Percentiles rank a stretch among this genome's conserved stretches.
Evolutionary conservation across 2,797 vertebrate species (phyloP).

Genomic region (Argya squamiceps): DNA sequence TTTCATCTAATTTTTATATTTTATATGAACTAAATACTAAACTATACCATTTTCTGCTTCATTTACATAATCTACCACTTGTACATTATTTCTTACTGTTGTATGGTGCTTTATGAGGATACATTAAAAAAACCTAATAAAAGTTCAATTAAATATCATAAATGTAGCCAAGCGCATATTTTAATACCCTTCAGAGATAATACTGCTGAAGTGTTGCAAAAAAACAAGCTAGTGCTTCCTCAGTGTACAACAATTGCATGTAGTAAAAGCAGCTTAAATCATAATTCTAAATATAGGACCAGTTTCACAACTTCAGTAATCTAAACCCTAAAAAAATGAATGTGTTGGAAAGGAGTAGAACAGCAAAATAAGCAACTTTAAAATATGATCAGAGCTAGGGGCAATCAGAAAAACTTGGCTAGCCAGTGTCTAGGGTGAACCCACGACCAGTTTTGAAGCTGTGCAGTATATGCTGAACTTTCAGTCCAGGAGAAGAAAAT

Average conservation of each 20-base stretch:
- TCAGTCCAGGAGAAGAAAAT: background rate
- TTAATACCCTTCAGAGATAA: constrained; percentile 48
- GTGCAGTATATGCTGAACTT: background rate
- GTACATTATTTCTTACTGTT: constrained; percentile 39
- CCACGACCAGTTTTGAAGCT: background rate
- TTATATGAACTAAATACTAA: constrained; percentile 42
- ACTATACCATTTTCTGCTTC: constrained; percentile 48
- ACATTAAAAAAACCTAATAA: constrained; percentile 48
- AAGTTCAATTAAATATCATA: constrained; percentile 65
- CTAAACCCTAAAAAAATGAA: background rate
- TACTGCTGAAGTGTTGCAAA: constrained; percentile 28
- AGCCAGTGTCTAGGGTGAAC: background rate
- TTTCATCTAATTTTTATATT: constrained; percentile 44
- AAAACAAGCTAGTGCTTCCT: constrained; percentile 11
- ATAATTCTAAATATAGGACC: constrained; percentile 44
- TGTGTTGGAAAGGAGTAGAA: background rate
- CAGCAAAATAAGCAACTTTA: background rate
- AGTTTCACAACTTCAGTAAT: constrained; percentile 26
- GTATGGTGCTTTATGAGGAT: constrained; percentile 39
- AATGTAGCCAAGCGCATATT: constrained; percentile 32
- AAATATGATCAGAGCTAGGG: background rate
- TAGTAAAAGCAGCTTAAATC: constrained; percentile 40
- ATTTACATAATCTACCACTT: constrained; percentile 52
- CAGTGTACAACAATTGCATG: background rate
- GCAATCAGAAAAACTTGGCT: background rate